Conservation (phyloP, 2,888 invertebrate species). For the Melieria picta region DNA sequence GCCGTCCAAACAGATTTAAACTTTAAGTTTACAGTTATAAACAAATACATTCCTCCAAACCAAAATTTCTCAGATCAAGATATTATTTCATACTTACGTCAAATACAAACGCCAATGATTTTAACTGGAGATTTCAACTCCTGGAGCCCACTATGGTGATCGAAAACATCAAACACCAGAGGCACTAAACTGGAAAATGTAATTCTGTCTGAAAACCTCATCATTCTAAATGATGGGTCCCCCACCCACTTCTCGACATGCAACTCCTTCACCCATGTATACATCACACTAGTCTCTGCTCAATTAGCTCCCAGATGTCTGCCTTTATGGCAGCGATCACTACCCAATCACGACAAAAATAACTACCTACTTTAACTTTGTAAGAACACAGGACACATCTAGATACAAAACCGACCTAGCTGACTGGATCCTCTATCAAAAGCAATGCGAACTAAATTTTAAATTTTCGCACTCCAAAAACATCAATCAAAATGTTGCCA, state of each 20-base stretch:
- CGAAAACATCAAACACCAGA: not conserved
- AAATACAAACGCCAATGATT: not conserved
- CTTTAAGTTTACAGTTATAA: conserved; percentile 1
- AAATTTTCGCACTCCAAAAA: no score
- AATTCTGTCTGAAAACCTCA: not conserved
- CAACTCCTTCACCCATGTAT: not conserved
- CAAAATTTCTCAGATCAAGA: not conserved
- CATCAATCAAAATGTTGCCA: no score
- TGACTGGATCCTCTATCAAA: not conserved
- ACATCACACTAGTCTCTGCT: not conserved
- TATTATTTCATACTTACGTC: not conserved
- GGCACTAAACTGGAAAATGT: not conserved
- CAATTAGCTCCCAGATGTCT: not conserved
- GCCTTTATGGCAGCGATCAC: conserved; percentile 7
- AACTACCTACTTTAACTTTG: not conserved
- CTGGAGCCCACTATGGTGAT: not conserved
- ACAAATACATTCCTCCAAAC: not conserved
- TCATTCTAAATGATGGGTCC: not conserved
- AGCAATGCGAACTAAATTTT: no score
- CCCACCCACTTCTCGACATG: not conserved
- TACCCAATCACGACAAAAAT: not conserved
- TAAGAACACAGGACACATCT: not conserved
- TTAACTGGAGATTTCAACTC: conserved; percentile 1
- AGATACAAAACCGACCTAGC: not conserved
- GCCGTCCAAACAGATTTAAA: no score